Base-by-base conservation (phyloP, 1,140 invertebrate genomes). In the Helicorthomorpha holstii region DNA sequence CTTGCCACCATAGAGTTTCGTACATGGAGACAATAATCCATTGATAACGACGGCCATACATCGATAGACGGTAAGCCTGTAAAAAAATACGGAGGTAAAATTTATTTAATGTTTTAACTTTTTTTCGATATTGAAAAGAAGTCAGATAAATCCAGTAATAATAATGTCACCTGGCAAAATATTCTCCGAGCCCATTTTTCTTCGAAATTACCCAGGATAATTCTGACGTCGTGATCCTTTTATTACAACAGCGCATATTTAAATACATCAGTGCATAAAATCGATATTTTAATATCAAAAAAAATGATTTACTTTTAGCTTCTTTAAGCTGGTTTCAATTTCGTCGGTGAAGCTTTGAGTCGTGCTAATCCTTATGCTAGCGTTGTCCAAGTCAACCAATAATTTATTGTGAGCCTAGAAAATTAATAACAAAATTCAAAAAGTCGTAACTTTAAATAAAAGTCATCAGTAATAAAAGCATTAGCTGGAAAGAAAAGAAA, bases 131-230 rank as follows among this genome's bases (percentile, higher is more conserved):
- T n/a, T n/a, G n/a, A n/a, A n/a, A n/a, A n/a, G n/a, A n/a, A n/a
- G n/a, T n/a, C n/a, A n/a, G n/a, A 38, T 38, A 38, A 38, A 10
- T 10, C 10, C n/a, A n/a, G 34, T 38, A 38, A 38, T 38, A 38
- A 10, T 38, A 38, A 38, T 38, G n/a, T 7, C 12, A 90, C 91
- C 66, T 92, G 85, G 66, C 94, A 98, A 64, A 98, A 95, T 50
- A 97, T 86, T 59, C 79, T 77, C 47, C 88, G 73, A 0, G 93
- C 93, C 85, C 91, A 93, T 27, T 80, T 78, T 65, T 95, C 88
- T 68, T 94, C 88, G 66, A 98, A 96, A 69, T 97, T 97, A 4
- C 91, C 92, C 53, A 96, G 70, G 58, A 98, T 94, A 44, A 98
- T 93, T 48, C 94, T 75, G 3, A 92, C 85, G 63, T 97, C 93